Conservation (phyloP, 2,797 vertebrate genomes). For the Lateolabrax maculatus region DNA sequence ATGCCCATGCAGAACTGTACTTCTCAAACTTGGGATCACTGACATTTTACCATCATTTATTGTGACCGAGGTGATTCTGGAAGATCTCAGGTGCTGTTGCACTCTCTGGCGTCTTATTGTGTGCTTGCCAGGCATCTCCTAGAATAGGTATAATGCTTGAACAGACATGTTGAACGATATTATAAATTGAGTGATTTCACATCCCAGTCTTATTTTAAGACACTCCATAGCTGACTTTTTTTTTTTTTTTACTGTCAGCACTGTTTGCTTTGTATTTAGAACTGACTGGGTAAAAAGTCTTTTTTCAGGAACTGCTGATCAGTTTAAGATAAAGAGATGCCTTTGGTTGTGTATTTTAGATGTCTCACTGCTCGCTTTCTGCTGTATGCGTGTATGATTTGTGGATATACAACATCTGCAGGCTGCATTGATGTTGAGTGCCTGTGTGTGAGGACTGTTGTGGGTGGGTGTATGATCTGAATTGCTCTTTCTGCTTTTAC, state of each 20-base stretch:
- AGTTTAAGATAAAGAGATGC: conserved; percentile 59
- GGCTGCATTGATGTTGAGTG: conserved; percentile 63
- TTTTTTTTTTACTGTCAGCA: conserved; percentile 5
- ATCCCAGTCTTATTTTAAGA: conserved; percentile 19
- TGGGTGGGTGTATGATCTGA: conserved; percentile 36
- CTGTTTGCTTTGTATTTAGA: conserved; percentile 23
- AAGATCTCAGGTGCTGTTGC: background rate
- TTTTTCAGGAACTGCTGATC: conserved; percentile 34
- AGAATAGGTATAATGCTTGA: background rate
- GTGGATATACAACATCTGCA: conserved; percentile 49
- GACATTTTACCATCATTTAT: background rate
- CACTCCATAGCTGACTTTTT: conserved; percentile 47
- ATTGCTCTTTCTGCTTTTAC: conserved; percentile 73
- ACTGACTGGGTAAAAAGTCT: conserved; percentile 33
- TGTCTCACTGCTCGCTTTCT: conserved; percentile 59
- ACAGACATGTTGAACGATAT: background rate
- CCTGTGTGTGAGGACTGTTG: conserved; percentile 46
- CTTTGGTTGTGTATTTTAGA: conserved; percentile 72
- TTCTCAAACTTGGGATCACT: conserved; percentile 9
- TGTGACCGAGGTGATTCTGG: conserved; percentile 7
- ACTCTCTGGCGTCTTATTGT: conserved; percentile 11
- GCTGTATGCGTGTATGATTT: conserved; percentile 38
- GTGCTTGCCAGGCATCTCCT: background rate
- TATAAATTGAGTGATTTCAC: conserved; percentile 2
- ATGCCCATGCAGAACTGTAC: background rate